Evolutionary conservation across 2,113 vertebrate species (phyloP).

Genomic region (Oncorhynchus mykiss): DNA sequence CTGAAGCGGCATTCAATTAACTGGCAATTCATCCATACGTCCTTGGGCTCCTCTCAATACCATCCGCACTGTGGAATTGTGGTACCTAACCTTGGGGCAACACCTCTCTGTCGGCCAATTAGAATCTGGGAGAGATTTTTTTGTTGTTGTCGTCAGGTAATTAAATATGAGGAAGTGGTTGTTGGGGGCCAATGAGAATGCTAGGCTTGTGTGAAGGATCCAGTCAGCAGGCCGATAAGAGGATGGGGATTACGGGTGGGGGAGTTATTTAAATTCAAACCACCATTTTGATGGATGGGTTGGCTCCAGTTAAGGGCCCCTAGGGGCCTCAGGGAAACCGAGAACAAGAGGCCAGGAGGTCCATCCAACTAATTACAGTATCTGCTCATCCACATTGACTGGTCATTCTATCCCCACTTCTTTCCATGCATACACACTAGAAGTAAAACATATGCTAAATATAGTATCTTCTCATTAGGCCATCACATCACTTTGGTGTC

Average conservation of each 20-base stretch:
- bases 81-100: neutral
- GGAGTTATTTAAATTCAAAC: neutral
- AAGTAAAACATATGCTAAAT: too few species aligned
- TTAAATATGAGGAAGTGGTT: neutral
- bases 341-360: neutral
- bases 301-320: neutral
- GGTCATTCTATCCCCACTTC: too few species aligned
- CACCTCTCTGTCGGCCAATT: neutral
- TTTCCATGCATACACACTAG: too few species aligned
- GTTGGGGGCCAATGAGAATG: conserved; percentile 2
- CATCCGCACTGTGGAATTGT: conserved; percentile 3
- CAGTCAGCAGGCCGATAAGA: neutral
- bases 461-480: too few species aligned
- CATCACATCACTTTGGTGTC: too few species aligned
- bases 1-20: conserved; percentile 68
- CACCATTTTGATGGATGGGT: conserved; percentile 2
- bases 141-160: too few species aligned
- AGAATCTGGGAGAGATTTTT: neutral
- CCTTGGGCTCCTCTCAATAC: conserved; percentile 2
- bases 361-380: neutral
- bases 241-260: neutral
- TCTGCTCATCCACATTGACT: neutral
- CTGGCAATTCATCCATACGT: conserved; percentile 41
- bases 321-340: neutral
- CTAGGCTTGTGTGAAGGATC: neutral